These are phyloP conservation scores for Homalodisca vitripennis DNA, from an alignment of 1,140 invertebrate species.

Conservation along the genomic window DNA sequence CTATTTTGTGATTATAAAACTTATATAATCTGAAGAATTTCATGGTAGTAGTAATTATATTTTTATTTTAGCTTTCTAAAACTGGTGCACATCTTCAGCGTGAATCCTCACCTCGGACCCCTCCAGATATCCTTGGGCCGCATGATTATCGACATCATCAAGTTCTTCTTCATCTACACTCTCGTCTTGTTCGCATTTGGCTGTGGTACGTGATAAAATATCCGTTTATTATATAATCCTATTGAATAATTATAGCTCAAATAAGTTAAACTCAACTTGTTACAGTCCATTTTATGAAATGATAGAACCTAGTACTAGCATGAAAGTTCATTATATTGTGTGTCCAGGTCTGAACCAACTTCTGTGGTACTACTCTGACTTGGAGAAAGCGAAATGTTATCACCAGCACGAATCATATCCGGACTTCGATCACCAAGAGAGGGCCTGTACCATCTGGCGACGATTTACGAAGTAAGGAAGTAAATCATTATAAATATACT, in stretches of 20 bases:
- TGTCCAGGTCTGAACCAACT: constrained; percentile 81
- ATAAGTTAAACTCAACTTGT: too few species aligned
- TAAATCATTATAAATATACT: too few species aligned
- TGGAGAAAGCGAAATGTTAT: constrained; percentile 82
- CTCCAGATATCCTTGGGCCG: constrained; percentile 84
- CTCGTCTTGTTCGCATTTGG: constrained; percentile 87
- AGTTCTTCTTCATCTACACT: constrained; percentile 92
- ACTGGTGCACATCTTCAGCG: constrained; percentile 93
- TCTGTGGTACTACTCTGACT: constrained; percentile 93
- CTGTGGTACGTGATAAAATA: constrained; percentile 76
- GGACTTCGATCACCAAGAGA: constrained; percentile 75
- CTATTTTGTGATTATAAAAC: too few species aligned
- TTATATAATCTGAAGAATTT: too few species aligned
- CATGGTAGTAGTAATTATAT: too few species aligned
- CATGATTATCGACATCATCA: constrained; percentile 92
- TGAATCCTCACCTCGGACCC: constrained; percentile 91
- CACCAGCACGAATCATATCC: constrained; percentile 63
- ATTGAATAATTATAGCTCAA: too few species aligned
- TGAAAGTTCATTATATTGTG: neutral
- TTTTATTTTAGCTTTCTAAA: constrained; percentile 77
- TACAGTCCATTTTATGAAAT: too few species aligned
- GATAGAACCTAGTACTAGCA: constrained; percentile 12
- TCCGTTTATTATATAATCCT: too few species aligned
- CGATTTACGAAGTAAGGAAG: constrained; percentile 74
- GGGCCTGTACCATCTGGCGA: constrained; percentile 81